Evolutionary conservation across 2,888 invertebrate species (phyloP), one percentile per base, ranked within the genome.

Genomic region (Mayetiola destructor): DNA sequence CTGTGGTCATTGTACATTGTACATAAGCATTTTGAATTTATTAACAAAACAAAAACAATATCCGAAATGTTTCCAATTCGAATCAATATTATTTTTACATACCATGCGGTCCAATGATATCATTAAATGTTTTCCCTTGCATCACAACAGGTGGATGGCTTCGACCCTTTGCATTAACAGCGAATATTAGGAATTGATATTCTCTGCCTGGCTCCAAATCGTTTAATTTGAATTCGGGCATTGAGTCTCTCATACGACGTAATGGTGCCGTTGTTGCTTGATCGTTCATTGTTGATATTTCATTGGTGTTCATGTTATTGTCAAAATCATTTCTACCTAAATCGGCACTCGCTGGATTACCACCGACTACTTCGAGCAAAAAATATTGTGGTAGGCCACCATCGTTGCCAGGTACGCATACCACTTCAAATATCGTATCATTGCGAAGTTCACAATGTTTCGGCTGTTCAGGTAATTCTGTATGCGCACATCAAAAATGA

Each of bases 341-440:
- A 61, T 75, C 76, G 59, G 76, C 76, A 64, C 78, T 76, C 10
- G 71, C 64, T 53, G 70, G 66, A 73, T 81, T 78, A 67, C 70
- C 71, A 40, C 80, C 83, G 67, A 80, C 75, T 63, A 87, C 87
- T 73, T 89, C 88, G 62, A 89, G 75, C 57, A 88, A 76, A 71
- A 89, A 90, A 73, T 84, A 82, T 69, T 90, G 89, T 29, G 84
- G 80, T 53, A 88, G 76, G 14, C 89, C 89, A 5, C 89, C 89
- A 67, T 88, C 88, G 67, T 81, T 80, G 27, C 89, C 88, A 0
- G 88, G 82, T 61, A 80, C 76, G 70, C 89, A 89, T 62, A 79
- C 80, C 61, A 85, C 80, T 67, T 82, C 80, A 54, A 88, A 69
- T 27, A 69, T 64, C 57, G 79, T 82, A 65, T 84, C 80, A 69